These are phyloP conservation scores for Hemaris fuciformis DNA, from an alignment of 2,888 invertebrate genomes.

Conservation along the genomic window DNA sequence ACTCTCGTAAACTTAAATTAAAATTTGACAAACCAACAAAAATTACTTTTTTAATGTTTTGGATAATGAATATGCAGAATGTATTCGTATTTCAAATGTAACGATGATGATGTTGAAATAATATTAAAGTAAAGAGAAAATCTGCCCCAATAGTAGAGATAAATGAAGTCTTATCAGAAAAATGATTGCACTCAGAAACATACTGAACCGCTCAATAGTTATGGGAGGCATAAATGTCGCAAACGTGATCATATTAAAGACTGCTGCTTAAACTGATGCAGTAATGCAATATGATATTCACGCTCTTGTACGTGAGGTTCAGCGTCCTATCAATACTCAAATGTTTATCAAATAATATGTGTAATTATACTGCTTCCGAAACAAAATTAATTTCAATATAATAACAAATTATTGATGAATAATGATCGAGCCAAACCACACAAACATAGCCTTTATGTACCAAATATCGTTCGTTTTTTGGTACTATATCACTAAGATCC, in stretches of 20 bases:
- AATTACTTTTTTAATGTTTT: too few relatives aligned
- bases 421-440: too few relatives aligned
- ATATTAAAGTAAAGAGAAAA: too few relatives aligned
- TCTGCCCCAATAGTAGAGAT: too few relatives aligned
- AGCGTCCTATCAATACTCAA: not conserved
- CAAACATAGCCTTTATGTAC: too few relatives aligned
- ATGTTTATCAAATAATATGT: not conserved
- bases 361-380: not conserved
- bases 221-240: slow-evolving; percentile 8
- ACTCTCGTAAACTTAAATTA: too few relatives aligned
- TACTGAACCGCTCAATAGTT: not conserved
- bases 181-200: not conserved
- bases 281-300: slow-evolving; percentile 29
- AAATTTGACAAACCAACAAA: too few relatives aligned
- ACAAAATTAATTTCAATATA: not conserved
- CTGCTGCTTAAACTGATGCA: slow-evolving; percentile 30
- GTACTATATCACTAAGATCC: too few relatives aligned
- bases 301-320: slow-evolving; percentile 14
- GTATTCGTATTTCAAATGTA: not conserved
- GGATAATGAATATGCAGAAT: too few relatives aligned
- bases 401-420: too few relatives aligned
- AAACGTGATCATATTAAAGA: slow-evolving; percentile 26
- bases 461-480: too few relatives aligned
- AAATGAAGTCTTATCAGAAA: not conserved
- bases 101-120: too few relatives aligned